Evolutionary conservation across 2,888 invertebrate species (phyloP).

Genomic region (Crioceris asparagi): DNA sequence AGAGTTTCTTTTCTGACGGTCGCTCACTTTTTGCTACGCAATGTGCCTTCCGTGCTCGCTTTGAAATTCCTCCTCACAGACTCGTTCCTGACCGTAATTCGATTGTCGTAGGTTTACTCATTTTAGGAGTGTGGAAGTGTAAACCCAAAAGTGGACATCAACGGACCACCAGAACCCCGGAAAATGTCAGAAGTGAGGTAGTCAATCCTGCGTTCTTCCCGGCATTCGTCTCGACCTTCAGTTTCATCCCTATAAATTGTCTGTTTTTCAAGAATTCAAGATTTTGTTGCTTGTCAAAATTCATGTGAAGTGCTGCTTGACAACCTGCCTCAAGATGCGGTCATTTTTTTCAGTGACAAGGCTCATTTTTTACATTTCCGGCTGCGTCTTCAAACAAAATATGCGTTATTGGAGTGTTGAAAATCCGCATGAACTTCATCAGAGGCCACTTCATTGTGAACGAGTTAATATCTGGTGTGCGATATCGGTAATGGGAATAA

Average conservation of each 20-base stretch:
- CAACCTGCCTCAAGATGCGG: constrained; percentile 2
- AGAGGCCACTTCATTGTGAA: not conserved
- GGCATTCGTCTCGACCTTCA: not conserved
- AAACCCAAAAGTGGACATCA: too few relatives aligned
- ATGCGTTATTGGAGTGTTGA: not conserved
- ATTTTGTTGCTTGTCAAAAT: constrained; percentile 2
- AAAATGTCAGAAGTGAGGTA: not conserved
- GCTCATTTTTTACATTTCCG: too few relatives aligned
- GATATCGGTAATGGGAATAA: not conserved
- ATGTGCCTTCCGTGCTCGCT: too few relatives aligned
- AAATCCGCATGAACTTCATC: not conserved
- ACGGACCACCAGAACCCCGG: not conserved
- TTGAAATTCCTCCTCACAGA: too few relatives aligned
- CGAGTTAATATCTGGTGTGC: not conserved
- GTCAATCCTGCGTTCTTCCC: not conserved
- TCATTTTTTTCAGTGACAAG: too few relatives aligned
- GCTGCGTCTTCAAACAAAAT: not conserved
- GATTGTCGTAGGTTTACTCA: not conserved
- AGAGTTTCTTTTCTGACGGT: too few relatives aligned
- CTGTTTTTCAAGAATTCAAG: not conserved
- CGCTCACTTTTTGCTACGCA: too few relatives aligned
- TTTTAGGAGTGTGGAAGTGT: not conserved
- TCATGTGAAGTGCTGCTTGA: constrained; percentile 1
- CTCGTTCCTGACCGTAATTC: too few relatives aligned
- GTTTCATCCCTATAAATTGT: not conserved